These are phyloP conservation scores for Lytechinus variegatus DNA, from an alignment of 35 echinoderm and acorn worm genomes.

Conservation along the genomic window DNA sequence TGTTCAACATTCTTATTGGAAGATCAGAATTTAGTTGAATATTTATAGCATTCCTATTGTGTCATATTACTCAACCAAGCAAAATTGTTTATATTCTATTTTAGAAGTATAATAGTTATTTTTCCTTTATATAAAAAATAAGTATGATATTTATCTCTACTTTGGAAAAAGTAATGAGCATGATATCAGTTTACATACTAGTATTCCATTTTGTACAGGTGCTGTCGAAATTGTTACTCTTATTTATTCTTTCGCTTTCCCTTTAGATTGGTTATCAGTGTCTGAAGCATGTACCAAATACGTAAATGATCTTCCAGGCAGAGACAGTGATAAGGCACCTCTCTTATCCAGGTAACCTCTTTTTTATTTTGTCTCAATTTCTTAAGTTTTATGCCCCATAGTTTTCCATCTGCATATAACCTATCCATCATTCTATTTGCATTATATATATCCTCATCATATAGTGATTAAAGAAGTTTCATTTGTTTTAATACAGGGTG, in stretches of 20 bases:
- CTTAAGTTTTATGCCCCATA: background rate
- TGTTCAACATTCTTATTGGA: too few relatives aligned
- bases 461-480: background rate
- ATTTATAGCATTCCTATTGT: too few relatives aligned
- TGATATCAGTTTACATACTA: too few relatives aligned
- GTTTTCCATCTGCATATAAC: background rate
- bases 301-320: slow-evolving; percentile 35
- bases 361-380: background rate
- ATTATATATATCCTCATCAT: too few relatives aligned
- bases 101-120: too few relatives aligned
- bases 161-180: too few relatives aligned
- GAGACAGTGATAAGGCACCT: slow-evolving; percentile 40
- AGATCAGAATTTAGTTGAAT: too few relatives aligned
- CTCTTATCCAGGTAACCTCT: slow-evolving; percentile 57
- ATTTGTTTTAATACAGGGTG: slow-evolving; percentile 30
- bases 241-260: background rate
- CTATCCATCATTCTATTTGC: background rate
- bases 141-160: too few relatives aligned
- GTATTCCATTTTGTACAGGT: too few relatives aligned
- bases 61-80: too few relatives aligned
- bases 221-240: background rate
- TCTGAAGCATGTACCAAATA: slow-evolving; percentile 36
- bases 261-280: slow-evolving; percentile 44
- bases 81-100: too few relatives aligned
- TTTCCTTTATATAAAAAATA: too few relatives aligned